Conservation (phyloP, 2,888 invertebrate genomes). For the Charanyca ferruginea region DNA sequence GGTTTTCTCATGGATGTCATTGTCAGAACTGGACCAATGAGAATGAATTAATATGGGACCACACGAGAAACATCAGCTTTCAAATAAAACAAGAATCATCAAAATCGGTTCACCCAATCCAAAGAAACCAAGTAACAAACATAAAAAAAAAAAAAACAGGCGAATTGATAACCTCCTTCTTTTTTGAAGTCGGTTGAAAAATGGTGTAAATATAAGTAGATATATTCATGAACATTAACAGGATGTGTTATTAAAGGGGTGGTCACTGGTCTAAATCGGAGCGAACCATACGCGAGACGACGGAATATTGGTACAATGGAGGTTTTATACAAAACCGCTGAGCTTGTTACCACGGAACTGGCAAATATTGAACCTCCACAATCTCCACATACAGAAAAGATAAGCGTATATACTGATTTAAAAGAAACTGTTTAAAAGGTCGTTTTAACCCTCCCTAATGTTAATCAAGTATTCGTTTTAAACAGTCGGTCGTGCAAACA, state of each 20-base stretch:
- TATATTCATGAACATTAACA: background rate
- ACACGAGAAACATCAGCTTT: too few relatives aligned
- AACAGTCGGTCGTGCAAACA: slow-evolving; percentile 40
- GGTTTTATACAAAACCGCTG: slow-evolving; percentile 3
- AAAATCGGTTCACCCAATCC: too few relatives aligned
- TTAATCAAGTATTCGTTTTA: slow-evolving; percentile 54
- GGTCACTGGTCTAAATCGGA: slow-evolving; percentile 4
- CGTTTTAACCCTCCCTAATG: slow-evolving; percentile 27
- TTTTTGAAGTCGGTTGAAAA: too few relatives aligned
- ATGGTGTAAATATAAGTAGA: too few relatives aligned
- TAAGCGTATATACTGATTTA: slow-evolving; percentile 12
- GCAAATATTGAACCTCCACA: slow-evolving; percentile 31
- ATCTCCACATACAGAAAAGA: slow-evolving; percentile 10
- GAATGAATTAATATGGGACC: too few relatives aligned
- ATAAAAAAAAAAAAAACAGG: too few relatives aligned
- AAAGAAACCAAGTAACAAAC: too few relatives aligned
- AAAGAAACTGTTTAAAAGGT: slow-evolving; percentile 26
- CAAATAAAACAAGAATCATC: too few relatives aligned
- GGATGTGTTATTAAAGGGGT: background rate
- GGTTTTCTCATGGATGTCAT: too few relatives aligned
- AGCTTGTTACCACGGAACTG: slow-evolving; percentile 6
- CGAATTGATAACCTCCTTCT: too few relatives aligned
- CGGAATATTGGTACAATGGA: background rate
- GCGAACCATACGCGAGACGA: background rate
- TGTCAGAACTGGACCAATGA: too few relatives aligned